A percentile compares a stretch with the other conserved stretches of the same genome.
These are phyloP conservation scores for Empis stercorea DNA, from an alignment of 2,888 invertebrate genomes.

Conservation along the genomic window DNA sequence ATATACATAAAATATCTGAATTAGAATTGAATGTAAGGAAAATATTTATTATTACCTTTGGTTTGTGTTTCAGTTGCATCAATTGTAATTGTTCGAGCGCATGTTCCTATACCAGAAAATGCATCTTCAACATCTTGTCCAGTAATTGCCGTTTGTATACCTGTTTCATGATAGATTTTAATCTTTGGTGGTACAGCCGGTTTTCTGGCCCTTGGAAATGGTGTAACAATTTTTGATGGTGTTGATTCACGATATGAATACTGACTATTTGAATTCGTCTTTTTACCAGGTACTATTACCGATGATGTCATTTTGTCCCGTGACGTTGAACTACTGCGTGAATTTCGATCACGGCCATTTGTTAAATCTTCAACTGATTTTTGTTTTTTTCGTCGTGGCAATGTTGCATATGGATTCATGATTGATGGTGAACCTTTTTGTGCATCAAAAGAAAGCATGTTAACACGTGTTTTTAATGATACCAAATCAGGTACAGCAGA, in stretches of 20 bases:
- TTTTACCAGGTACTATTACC: conserved; percentile 24
- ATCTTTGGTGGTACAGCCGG: conserved; percentile 38
- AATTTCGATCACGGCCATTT: conserved; percentile 17
- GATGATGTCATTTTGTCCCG: conserved; percentile 37
- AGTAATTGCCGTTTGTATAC: conserved; percentile 63
- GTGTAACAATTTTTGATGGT: conserved; percentile 35
- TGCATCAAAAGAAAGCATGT: conserved; percentile 24
- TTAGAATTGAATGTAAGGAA: not conserved
- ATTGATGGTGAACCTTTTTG: conserved; percentile 34
- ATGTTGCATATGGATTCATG: conserved; percentile 62
- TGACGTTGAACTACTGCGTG: conserved; percentile 39
- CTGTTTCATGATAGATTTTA: conserved; percentile 68
- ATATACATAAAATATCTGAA: too few relatives aligned
- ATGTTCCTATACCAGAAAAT: conserved; percentile 43
- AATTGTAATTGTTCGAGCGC: conserved; percentile 24
- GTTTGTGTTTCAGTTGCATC: conserved; percentile 37
- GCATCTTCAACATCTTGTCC: conserved; percentile 59
- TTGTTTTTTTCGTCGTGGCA: conserved; percentile 60
- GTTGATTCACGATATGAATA: conserved; percentile 20
- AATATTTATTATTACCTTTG: not conserved
- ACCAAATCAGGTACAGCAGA: conserved; percentile 29
- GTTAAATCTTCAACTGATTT: conserved; percentile 46
- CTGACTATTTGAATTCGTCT: conserved; percentile 16
- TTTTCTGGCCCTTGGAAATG: conserved; percentile 37
- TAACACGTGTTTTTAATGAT: conserved; percentile 24